A percentile compares a stretch with the other conserved stretches of the same genome.
Evolutionary conservation across 1,140 invertebrate genomes (phyloP).

Genomic region (Panulirus ornatus): DNA sequence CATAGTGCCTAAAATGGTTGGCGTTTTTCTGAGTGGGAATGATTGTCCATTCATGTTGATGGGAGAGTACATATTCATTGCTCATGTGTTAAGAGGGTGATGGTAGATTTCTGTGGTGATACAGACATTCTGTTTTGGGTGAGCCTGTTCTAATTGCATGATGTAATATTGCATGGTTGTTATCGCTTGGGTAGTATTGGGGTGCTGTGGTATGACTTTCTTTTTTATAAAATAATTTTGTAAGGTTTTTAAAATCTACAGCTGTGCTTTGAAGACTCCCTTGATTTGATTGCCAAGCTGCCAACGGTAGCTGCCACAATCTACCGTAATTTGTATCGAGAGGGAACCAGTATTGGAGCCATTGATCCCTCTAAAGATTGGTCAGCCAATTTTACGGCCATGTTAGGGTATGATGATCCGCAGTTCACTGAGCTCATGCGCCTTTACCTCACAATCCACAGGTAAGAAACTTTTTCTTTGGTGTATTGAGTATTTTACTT

Average conservation of each 20-base stretch:
- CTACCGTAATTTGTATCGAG: slow-evolving; percentile 92
- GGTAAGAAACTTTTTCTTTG: no score
- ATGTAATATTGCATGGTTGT: no score
- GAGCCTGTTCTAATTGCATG: no score
- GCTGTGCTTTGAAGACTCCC: slow-evolving; percentile 93
- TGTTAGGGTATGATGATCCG: slow-evolving; percentile 93
- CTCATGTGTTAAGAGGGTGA: no score
- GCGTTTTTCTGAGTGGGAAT: no score
- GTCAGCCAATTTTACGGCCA: slow-evolving; percentile 94
- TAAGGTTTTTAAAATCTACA: slow-evolving; percentile 76
- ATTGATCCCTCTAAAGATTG: slow-evolving; percentile 95
- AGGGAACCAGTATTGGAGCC: slow-evolving; percentile 88
- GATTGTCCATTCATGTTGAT: no score
- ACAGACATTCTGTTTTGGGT: no score
- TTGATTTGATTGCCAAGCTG: slow-evolving; percentile 97
- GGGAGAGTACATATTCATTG: no score
- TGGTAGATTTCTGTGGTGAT: no score
- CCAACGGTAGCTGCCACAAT: slow-evolving; percentile 96
- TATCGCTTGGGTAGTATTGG: no score
- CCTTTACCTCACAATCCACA: slow-evolving; percentile 97
- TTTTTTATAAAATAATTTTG: neutral
- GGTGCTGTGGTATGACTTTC: no score
- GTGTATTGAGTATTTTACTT: neutral
- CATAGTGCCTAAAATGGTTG: no score
- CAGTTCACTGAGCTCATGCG: slow-evolving; percentile 95